These are phyloP conservation scores for Hyles euphorbiae DNA, from an alignment of 1,140 invertebrate genomes.

Conservation along the genomic window DNA sequence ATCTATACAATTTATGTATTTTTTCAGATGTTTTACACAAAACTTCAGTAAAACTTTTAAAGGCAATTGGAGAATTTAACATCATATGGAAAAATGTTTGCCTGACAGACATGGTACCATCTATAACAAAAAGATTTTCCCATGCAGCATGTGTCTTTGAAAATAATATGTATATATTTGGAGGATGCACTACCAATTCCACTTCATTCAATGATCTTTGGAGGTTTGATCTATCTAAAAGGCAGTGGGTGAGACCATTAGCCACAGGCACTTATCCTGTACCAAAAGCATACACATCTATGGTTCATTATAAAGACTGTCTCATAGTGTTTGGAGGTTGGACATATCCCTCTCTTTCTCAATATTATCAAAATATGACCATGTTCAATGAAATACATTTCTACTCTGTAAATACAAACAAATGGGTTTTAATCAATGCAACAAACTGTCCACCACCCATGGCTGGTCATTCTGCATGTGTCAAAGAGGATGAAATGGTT, in stretches of 20 bases:
- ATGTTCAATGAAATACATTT: conserved; percentile 96
- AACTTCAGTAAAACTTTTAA: conserved; percentile 80
- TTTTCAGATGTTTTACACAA: conserved; percentile 84
- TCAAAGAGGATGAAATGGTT: conserved; percentile 91
- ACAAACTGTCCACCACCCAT: conserved; percentile 84
- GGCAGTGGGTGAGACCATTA: conserved; percentile 88
- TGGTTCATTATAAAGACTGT: conserved; percentile 90
- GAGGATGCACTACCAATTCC: conserved; percentile 94
- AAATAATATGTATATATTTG: conserved; percentile 96
- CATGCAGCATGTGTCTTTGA: conserved; percentile 91
- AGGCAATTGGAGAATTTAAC: conserved; percentile 81
- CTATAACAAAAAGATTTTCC: conserved; percentile 92
- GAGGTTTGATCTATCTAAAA: conserved; percentile 90
- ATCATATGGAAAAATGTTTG: conserved; percentile 81
- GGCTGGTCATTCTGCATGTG: conserved; percentile 94
- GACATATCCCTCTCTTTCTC: conserved; percentile 94
- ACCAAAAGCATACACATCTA: conserved; percentile 95
- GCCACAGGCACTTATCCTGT: conserved; percentile 94
- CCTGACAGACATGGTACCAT: conserved; percentile 76
- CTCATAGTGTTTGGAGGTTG: conserved; percentile 96
- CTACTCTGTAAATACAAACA: conserved; percentile 89
- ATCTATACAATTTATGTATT: conserved; percentile 4
- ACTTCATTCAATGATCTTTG: conserved; percentile 99
- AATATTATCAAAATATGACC: conserved; percentile 91
- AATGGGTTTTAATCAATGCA: conserved; percentile 86